Conservation (phyloP, 23 tunicate species). For the Ascidia mentula region DNA sequence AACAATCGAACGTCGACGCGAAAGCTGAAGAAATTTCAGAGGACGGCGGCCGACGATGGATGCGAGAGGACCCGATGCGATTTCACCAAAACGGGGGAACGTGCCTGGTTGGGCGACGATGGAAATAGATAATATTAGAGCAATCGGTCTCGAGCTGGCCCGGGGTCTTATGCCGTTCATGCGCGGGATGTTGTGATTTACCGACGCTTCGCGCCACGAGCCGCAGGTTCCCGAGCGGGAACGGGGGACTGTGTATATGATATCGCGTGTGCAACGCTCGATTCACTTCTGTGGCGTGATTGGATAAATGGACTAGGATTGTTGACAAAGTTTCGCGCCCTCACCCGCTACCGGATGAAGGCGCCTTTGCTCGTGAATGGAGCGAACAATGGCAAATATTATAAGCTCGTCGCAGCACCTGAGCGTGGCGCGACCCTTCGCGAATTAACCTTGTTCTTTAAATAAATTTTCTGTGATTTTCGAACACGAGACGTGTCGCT, state of each 20-base stretch:
- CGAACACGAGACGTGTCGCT: too few species aligned
- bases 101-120: neutral
- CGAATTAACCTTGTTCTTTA: neutral
- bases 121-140: neutral
- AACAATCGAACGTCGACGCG: neutral
- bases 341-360: constrained; percentile 4
- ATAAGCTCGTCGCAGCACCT: neutral
- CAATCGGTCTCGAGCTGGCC: neutral
- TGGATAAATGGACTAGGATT: neutral
- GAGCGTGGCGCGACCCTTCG: neutral
- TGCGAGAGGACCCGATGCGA: neutral
- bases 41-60: neutral
- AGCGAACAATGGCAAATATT: neutral
- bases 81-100: neutral
- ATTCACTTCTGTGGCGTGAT: neutral
- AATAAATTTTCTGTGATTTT: too few species aligned
- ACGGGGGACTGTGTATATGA: neutral
- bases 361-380: neutral
- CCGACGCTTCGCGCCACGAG: neutral
- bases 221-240: neutral
- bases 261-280: neutral
- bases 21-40: neutral
- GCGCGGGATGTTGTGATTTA: neutral
- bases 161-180: neutral
- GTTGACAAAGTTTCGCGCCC: constrained; percentile 9